These are phyloP conservation scores for Isoperla grammatica DNA, from an alignment of 2,888 invertebrate species.

Conservation along the genomic window DNA sequence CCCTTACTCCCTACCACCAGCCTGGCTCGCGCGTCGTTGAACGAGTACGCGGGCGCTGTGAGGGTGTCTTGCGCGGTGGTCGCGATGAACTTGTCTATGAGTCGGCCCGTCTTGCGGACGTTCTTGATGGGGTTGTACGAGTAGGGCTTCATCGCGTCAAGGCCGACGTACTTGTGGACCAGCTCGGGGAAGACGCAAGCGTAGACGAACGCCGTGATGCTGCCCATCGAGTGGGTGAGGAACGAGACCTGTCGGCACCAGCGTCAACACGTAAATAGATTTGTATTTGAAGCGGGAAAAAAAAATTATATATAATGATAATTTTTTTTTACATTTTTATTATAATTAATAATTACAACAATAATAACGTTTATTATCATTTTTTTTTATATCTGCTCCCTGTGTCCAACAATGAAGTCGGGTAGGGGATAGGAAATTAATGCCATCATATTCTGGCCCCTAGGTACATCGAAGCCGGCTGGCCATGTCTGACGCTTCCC, in stretches of 20 bases:
- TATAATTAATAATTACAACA: too few relatives aligned
- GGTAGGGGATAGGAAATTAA: too few relatives aligned
- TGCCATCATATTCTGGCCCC: too few relatives aligned
- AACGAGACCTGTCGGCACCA: constrained; percentile 26
- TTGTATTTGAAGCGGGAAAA: too few relatives aligned
- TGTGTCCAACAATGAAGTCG: too few relatives aligned
- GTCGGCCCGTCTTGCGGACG: background rate
- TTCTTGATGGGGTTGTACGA: background rate
- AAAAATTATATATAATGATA: too few relatives aligned
- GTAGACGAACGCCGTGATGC: constrained; percentile 33
- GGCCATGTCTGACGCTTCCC: too few relatives aligned
- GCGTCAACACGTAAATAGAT: too few relatives aligned
- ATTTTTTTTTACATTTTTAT: too few relatives aligned
- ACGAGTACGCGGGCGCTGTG: constrained; percentile 46
- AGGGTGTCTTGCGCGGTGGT: background rate
- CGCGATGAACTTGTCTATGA: background rate
- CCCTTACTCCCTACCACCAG: constrained; percentile 14
- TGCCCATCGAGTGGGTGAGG: constrained; percentile 35
- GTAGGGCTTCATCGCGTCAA: constrained; percentile 32
- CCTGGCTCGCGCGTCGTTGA: constrained; percentile 64
- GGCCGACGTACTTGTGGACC: constrained; percentile 31
- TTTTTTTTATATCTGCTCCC: too few relatives aligned
- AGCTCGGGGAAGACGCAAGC: constrained; percentile 33
- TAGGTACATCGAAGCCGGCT: too few relatives aligned
- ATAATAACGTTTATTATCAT: too few relatives aligned